A percentile compares a stretch with the other conserved stretches of the same genome.
Evolutionary conservation across 2,888 invertebrate genomes (phyloP).

Genomic region (Cantharis flavilabris): DNA sequence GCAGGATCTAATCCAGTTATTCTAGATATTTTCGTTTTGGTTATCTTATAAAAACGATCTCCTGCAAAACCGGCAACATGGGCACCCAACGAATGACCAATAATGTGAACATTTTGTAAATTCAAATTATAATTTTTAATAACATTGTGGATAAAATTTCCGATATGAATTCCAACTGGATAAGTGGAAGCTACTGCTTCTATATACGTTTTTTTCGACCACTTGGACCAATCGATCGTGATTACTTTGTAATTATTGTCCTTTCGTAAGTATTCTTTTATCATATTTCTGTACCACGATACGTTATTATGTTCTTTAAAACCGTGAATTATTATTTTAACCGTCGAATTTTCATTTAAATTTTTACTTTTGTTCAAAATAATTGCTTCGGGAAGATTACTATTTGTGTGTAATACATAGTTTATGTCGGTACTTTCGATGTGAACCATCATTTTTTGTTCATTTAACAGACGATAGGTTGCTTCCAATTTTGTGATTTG

Average conservation of each 20-base stretch:
- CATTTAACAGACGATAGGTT: neutral
- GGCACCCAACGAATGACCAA: slow-evolving; percentile 50
- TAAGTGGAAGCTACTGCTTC: slow-evolving; percentile 42
- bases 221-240: slow-evolving; percentile 57
- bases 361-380: neutral
- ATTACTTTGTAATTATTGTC: slow-evolving; percentile 58
- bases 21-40: slow-evolving; percentile 46
- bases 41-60: slow-evolving; percentile 36
- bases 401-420: neutral
- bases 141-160: slow-evolving; percentile 38
- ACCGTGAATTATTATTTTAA: slow-evolving; percentile 56
- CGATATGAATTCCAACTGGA: slow-evolving; percentile 41
- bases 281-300: slow-evolving; percentile 46
- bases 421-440: neutral
- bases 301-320: slow-evolving; percentile 53
- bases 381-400: neutral
- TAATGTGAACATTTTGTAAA: slow-evolving; percentile 41
- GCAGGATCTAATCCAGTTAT: slow-evolving; percentile 62
- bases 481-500: neutral
- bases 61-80: slow-evolving; percentile 47
- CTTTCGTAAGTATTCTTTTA: slow-evolving; percentile 52
- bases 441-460: neutral
- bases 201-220: slow-evolving; percentile 44
- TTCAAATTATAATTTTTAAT: slow-evolving; percentile 22
- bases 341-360: neutral